Evolutionary conservation across 2,888 invertebrate genomes (phyloP).

Genomic region (Priocnemis perturbator): DNA sequence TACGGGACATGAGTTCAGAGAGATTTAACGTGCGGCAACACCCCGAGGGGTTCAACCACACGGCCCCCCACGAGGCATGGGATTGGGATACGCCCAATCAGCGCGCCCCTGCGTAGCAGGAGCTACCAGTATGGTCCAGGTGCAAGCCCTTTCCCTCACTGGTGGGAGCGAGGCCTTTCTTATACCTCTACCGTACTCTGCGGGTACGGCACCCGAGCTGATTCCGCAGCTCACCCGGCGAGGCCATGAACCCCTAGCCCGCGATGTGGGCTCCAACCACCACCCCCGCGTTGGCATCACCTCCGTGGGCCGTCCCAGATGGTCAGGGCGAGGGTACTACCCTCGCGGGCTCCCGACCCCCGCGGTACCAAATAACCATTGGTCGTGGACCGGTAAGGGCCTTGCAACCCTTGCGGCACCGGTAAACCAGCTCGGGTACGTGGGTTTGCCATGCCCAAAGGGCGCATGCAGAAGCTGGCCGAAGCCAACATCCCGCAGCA

Average conservation of each 20-base stretch:
- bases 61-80: too few species aligned
- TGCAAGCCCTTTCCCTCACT: too few species aligned
- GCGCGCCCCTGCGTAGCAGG: too few species aligned
- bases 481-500: too few species aligned
- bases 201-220: conserved; percentile 8
- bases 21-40: too few species aligned
- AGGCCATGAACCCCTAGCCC: background rate
- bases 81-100: too few species aligned
- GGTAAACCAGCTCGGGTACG: conserved; percentile 9
- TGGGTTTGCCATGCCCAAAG: background rate
- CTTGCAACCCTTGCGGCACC: background rate
- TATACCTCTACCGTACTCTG: background rate
- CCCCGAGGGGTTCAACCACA: too few species aligned
- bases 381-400: background rate
- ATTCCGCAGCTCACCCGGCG: conserved; percentile 8
- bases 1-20: too few species aligned
- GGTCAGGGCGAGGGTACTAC: background rate
- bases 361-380: background rate
- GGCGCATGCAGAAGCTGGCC: too few species aligned
- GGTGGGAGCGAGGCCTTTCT: too few species aligned
- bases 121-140: too few species aligned
- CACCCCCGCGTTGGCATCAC: background rate
- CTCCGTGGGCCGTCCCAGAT: background rate
- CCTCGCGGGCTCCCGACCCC: too few species aligned
- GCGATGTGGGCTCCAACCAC: conserved; percentile 7